Percentiles rank a stretch among this genome's conserved stretches.
Conservation (phyloP, 92 coral and sea anemone genomes). For the Parazoanthus atlanticus region DNA sequence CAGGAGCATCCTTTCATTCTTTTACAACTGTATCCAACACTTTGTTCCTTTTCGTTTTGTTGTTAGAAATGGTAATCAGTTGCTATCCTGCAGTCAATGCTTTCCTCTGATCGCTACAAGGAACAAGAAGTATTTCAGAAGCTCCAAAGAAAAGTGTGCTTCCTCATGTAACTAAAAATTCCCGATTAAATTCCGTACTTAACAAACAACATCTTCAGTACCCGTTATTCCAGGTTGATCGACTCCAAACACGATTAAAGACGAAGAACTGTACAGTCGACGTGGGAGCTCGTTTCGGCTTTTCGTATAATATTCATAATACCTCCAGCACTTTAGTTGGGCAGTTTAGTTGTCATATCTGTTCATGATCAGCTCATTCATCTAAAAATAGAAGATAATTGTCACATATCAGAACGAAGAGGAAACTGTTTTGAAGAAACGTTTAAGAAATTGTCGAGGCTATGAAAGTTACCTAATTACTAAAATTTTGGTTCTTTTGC, state of each 20-base stretch:
- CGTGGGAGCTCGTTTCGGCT: background rate
- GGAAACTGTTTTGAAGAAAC: background rate
- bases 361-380: background rate
- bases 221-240: background rate
- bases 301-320: background rate
- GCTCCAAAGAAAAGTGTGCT: background rate
- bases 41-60: background rate
- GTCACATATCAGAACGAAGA: background rate
- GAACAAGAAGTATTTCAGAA: background rate
- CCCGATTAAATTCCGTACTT: background rate
- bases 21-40: background rate
- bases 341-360: background rate
- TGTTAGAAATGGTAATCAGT: slow-evolving; percentile 11
- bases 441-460: background rate
- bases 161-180: background rate
- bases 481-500: background rate
- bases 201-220: background rate
- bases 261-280: background rate
- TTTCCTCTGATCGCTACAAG: background rate
- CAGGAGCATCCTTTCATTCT: background rate
- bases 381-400: background rate
- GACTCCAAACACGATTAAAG: background rate
- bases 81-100: background rate
- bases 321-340: too few species aligned
- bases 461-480: background rate